Evolutionary conservation across 2,797 vertebrate genomes (phyloP), one percentile per base, ranked within the genome.

Genomic region (Gymnodraco acuticeps): DNA sequence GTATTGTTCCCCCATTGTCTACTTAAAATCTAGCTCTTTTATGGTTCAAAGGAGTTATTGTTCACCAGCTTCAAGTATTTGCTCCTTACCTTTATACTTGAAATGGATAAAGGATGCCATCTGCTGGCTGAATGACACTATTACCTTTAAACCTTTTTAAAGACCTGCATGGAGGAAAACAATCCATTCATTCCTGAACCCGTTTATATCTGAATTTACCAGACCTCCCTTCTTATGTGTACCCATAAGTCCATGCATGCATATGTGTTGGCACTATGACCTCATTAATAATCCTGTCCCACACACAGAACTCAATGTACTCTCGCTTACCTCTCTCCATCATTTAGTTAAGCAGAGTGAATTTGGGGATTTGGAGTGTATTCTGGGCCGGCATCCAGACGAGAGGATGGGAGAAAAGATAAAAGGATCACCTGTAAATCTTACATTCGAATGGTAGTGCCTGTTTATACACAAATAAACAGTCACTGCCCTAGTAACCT

Each of bases 401-500:
- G 63, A 78, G 41, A 51, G 70, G 42, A 43, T 48, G 54, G 51
- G 70, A 42, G 52, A 42, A 19, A 52, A 80, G 79, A 86, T 82
- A 45, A 83, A 84, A 83, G 78, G 86, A 78, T 86, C 75, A 83
- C 70, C 70, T 72, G 38, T 71, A 51, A 77, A 87, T 78, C 75
- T 81, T 82, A 75, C 50, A 63, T 64, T 69, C 83, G 76, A 54
- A 23, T 60, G 55, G 56, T 58, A 75, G 67, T 68, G 68, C 70
- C 56, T 65, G 47, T 70, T 73, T 33, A 73, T 33, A 84, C 77
- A 77, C 46, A 85, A 81, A 88, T 77, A 87, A 77, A 85, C 75
- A 64, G 5, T 9, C 65, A 81, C 68, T 73, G 77, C 72, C 84
- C 77, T 85, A 80, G 89, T 79, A 86, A 90, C 83, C 70, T 43